These are phyloP conservation scores for Cylloceria caligata DNA, from an alignment of 2,888 invertebrate genomes.

Conservation along the genomic window DNA sequence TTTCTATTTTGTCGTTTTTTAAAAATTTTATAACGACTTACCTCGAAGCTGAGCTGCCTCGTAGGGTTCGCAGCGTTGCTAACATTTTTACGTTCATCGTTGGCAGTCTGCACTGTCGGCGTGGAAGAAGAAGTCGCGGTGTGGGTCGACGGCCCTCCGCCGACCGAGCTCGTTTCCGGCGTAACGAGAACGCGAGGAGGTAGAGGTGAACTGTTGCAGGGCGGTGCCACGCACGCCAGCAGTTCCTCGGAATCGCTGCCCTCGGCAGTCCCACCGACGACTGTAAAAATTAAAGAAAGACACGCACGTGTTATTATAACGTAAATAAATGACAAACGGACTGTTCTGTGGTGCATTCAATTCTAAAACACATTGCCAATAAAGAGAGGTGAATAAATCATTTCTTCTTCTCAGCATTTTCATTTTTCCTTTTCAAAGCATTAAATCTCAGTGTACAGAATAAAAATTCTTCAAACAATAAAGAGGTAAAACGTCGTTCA, in stretches of 20 bases:
- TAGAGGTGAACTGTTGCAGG: slow-evolving; percentile 77
- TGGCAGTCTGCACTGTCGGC: slow-evolving; percentile 75
- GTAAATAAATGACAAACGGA: background rate
- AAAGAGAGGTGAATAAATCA: background rate
- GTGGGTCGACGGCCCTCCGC: slow-evolving; percentile 69
- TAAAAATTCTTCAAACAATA: background rate
- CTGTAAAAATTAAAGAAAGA: slow-evolving; percentile 72
- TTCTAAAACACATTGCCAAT: background rate
- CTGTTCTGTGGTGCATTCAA: background rate
- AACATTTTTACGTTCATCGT: slow-evolving; percentile 75
- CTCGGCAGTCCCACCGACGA: slow-evolving; percentile 81
- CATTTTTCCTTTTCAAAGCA: too few species aligned
- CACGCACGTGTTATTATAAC: background rate
- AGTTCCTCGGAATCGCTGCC: slow-evolving; percentile 83
- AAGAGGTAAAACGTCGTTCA: background rate
- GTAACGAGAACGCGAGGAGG: slow-evolving; percentile 75
- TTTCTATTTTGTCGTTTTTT: background rate
- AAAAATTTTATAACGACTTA: slow-evolving; percentile 68
- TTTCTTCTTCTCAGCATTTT: background rate
- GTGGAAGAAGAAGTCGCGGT: slow-evolving; percentile 72
- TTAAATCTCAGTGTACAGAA: too few species aligned
- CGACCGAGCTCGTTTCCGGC: slow-evolving; percentile 73
- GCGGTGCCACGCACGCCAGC: slow-evolving; percentile 79
- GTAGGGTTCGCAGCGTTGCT: slow-evolving; percentile 74
- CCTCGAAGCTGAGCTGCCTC: slow-evolving; percentile 85